Evolutionary conservation across 2,113 vertebrate genomes (phyloP), one percentile per base, ranked within the genome.

Genomic region (Xyliphius kryptos): DNA sequence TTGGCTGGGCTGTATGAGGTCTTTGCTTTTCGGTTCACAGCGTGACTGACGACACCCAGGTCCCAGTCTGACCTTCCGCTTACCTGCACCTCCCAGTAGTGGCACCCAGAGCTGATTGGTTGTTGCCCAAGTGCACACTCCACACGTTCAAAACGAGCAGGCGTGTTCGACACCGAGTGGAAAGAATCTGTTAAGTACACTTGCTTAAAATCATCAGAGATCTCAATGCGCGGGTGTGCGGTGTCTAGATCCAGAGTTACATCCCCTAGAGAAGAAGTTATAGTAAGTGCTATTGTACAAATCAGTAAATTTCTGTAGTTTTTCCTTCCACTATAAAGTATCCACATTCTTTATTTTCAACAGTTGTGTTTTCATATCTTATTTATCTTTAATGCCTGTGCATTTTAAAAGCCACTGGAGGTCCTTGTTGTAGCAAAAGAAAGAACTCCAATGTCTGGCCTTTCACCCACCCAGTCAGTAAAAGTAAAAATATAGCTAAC

Each of bases 61-160:
- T 86, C 84, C 87, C 85, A 89, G 70, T 87, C 86, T 0, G 84
- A 86, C 68, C 88, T 89, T 20, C 21, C 75, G 40, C 81, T 82
- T 2, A 89, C 87, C 7, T 84, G 74, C 72, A 79, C 75, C 67
- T 77, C 73, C 79, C 79, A 89, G 76, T 89, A 88, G 65, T 88
- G 85, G 1, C 81, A 72, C 2, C 87, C 87, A 0, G 81, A 77
- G 63, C 13, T 75, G 63, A 88, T 84, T 38, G 81, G 78, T 63
- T 84, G 75, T 6, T 7, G 65, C 19, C 73, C 84, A 26, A 89
- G 74, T 2, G 86, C 79, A 49, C 84, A 86, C 56, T 86, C 85
- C 68, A 86, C 83, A 3, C 83, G 80, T 56, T 87, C 77, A 9
- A 87, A 89, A 3, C 85, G 78, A n/a, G 80, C 72, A 0, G 68